Percentiles rank a stretch among this genome's conserved stretches.
Conservation (phyloP, 2,888 invertebrate genomes). For the Stegana nigrithorax region DNA sequence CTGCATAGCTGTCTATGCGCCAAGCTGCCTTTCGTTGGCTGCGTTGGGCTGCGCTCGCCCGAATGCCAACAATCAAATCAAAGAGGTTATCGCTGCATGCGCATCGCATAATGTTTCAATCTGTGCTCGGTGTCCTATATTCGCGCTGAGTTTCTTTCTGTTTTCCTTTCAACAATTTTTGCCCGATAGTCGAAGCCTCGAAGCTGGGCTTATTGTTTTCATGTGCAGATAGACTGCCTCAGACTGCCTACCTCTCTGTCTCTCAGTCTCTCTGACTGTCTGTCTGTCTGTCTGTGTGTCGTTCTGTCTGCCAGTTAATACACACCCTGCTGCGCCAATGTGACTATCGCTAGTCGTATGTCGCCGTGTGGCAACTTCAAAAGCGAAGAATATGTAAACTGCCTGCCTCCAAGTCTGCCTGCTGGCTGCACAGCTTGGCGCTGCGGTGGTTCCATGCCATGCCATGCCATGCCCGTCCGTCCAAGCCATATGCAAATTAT, state of each 20-base stretch:
- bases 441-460: conserved; percentile 61
- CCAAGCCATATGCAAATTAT: conserved; percentile 59
- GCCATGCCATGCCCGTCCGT: conserved; percentile 9
- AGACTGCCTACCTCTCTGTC: too few species aligned
- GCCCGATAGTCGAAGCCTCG: background rate
- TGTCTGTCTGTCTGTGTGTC: too few species aligned
- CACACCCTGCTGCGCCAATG: conserved; percentile 57
- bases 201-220: conserved; percentile 37
- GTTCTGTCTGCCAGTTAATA: conserved; percentile 33
- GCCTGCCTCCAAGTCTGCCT: too few species aligned
- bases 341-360: conserved; percentile 3
- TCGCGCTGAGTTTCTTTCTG: conserved; percentile 38
- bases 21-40: background rate
- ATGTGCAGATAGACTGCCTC: background rate
- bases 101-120: conserved; percentile 68
- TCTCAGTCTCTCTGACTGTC: too few species aligned
- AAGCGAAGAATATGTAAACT: conserved; percentile 16
- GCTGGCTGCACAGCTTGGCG: conserved; percentile 31
- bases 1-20: too few species aligned
- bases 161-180: conserved; percentile 46
- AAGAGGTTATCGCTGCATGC: conserved; percentile 59
- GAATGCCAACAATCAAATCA: conserved; percentile 29
- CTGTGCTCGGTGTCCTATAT: conserved; percentile 55
- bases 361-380: conserved; percentile 13
- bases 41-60: background rate